Conservation (phyloP, 2,113 vertebrate genomes). For the Equus przewalskii region DNA sequence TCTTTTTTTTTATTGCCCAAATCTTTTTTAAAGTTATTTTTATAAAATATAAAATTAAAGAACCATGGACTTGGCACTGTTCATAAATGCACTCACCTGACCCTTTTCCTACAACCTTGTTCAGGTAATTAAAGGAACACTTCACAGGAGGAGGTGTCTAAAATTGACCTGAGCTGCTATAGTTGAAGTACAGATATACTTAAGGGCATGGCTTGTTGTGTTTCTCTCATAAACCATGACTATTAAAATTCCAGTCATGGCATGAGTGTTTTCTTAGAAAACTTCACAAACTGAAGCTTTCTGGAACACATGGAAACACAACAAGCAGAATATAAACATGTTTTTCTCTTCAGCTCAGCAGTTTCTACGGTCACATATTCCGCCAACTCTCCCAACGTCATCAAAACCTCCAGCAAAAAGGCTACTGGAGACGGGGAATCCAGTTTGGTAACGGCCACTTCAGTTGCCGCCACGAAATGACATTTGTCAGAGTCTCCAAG, state of each 20-base stretch:
- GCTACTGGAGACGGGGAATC: background rate
- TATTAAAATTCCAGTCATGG: background rate
- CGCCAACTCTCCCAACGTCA: background rate
- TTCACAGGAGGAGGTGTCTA: conserved; percentile 15
- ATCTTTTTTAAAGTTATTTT: background rate
- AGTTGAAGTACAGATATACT: background rate
- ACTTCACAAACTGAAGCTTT: conserved; percentile 39
- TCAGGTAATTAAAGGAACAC: conserved; percentile 20
- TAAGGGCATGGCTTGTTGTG: background rate
- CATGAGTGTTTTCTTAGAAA: background rate
- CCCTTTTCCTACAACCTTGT: conserved; percentile 67
- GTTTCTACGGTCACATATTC: background rate
- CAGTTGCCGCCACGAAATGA: background rate
- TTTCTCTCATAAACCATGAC: background rate
- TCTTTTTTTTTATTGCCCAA: background rate
- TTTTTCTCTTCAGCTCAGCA: background rate
- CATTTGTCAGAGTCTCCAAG: background rate
- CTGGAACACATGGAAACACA: background rate
- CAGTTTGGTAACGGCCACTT: background rate
- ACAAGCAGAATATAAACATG: background rate
- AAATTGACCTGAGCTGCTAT: background rate
- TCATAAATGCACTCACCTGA: conserved; percentile 52
- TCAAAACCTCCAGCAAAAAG: background rate
- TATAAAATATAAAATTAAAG: background rate
- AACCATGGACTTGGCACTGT: conserved; percentile 45